Base-by-base conservation (phyloP, 2,888 invertebrate species). In the Scaptomyza parva region DNA sequence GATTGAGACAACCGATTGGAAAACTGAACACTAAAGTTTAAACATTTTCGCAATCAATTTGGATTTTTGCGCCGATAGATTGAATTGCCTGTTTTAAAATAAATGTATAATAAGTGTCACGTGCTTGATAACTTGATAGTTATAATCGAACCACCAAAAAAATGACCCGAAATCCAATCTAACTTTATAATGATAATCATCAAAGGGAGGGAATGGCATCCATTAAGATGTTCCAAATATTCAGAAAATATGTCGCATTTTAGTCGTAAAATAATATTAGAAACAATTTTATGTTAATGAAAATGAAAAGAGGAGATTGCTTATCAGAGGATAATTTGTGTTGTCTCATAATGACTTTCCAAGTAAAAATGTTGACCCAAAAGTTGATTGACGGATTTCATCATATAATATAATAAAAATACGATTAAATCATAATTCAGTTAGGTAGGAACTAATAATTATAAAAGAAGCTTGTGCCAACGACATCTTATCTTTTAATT, bases 181-280 rank as follows among this genome's bases (percentile, higher is more conserved):
- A 51, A n/a, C 18, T 22, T 11, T 37, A 40, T 55, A 35, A 57
- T 47, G 12, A 37, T 40, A 59, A 59, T 55, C n/a, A 22, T 1
- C 11, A 35, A 48, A 11, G 9, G 12, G 11, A 40, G 20, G 18
- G 8, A 37, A 51, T 44, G 14, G 22, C 61, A 52, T 65, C 44
- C 18, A 41, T 45, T 59, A 44, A 26, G 17, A 14, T 14, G 11
- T 3, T 44, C 4, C 50, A 43, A 65, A 22, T 53, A 17, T 45
- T 35, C 24, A 28, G 17, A 37, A 43, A 44, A 5, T 57, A 53
- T 70, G 63, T 59, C 75, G 85, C 61, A 81, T 39, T 73, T 52
- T 30, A 22, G 40, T 47, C 24, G 41, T 37, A 61, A 58, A 50
- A 26, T 7, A 7, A 45, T 43, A 17, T 52, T 28, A 40, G n/a